Conservation (phyloP, 2,113 vertebrate genomes). For the Todiramphus chloris region DNA sequence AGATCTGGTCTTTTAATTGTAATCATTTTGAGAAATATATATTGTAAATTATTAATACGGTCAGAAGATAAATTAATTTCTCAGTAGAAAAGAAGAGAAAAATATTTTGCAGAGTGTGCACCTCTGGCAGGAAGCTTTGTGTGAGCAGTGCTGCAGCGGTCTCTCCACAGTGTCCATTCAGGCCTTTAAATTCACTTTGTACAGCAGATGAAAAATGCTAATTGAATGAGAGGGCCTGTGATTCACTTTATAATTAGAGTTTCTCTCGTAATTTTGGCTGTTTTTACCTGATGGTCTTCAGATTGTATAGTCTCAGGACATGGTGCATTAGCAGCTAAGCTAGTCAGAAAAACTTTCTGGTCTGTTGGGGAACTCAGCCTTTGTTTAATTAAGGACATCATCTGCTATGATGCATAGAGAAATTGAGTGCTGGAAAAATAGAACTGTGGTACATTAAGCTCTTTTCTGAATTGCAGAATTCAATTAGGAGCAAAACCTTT, state of each 20-base stretch:
- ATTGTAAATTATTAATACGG: neutral
- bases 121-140: neutral
- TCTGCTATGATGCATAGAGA: neutral
- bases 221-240: fast-evolving
- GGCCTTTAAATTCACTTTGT: neutral
- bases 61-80: neutral
- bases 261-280: neutral
- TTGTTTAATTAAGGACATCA: neutral
- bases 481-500: neutral
- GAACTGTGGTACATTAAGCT: neutral
- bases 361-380: neutral
- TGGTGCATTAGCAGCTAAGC: neutral
- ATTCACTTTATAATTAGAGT: neutral
- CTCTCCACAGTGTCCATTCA: neutral
- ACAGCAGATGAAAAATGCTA: neutral
- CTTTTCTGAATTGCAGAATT: neutral
- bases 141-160: too few species aligned
- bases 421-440: neutral
- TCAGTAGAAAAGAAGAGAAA: neutral
- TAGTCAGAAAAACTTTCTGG: neutral
- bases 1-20: neutral
- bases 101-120: neutral
- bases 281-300: neutral
- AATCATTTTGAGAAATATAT: neutral
- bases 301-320: neutral